Percentiles rank a stretch among this genome's conserved stretches.
Evolutionary conservation across 2,797 vertebrate genomes (phyloP).

Genomic region (Tangara arthus): DNA sequence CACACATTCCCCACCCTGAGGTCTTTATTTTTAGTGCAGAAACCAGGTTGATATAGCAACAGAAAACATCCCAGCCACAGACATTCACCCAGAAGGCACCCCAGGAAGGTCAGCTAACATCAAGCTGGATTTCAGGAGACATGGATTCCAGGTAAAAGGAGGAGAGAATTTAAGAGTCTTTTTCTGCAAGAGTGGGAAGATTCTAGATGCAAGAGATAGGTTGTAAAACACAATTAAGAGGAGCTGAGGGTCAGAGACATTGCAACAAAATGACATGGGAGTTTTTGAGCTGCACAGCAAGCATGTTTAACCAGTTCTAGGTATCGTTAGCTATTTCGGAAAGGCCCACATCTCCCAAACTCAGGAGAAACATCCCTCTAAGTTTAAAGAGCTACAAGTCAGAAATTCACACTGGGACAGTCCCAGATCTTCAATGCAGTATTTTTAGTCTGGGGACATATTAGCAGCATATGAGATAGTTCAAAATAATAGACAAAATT

Average conservation of each 20-base stretch:
- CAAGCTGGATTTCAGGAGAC: background rate
- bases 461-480: background rate
- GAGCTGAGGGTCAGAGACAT: background rate
- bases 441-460: background rate
- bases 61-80: background rate
- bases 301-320: background rate
- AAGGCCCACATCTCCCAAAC: background rate
- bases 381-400: background rate
- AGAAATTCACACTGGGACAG: background rate
- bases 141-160: background rate
- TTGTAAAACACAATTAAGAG: background rate
- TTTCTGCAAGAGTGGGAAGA: background rate
- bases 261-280: background rate
- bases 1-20: background rate
- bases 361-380: background rate
- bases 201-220: background rate
- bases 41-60: slow-evolving; percentile 13
- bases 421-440: background rate
- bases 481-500: background rate
- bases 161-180: background rate
- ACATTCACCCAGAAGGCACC: background rate
- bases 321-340: background rate
- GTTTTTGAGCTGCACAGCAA: background rate
- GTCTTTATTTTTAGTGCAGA: slow-evolving; percentile 12
- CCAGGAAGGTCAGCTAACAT: background rate